phyloP scores from a whole-genome alignment of 2,113 vertebrate genomes.

The Carassius carassius region DNA sequence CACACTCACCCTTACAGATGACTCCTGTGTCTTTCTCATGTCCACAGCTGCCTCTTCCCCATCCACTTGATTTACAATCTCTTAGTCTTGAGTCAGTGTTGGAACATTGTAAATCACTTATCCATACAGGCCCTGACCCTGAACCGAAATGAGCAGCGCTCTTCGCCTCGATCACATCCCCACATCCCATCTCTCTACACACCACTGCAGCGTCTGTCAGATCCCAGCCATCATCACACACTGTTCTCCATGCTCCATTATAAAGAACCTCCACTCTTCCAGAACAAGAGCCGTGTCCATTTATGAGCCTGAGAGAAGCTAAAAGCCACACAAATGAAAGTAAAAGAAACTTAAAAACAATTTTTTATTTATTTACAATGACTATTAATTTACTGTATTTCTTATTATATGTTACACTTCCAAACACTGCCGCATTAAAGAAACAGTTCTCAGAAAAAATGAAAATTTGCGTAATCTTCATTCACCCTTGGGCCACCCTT shows the following conservation, averaged over 20 bases:
- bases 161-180: not conserved
- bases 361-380: not conserved
- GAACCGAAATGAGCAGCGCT: not conserved
- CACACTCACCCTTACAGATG: conserved; percentile 20
- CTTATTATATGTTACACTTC: not conserved
- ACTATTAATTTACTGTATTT: not conserved
- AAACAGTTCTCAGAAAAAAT: too few species aligned
- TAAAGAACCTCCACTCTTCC: conserved; percentile 25
- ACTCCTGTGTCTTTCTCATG: conserved; percentile 38
- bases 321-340: not conserved
- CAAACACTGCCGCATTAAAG: not conserved
- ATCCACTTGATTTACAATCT: not conserved
- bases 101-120: not conserved
- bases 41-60: not conserved
- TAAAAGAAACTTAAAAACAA: not conserved
- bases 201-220: conserved; percentile 20
- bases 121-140: conserved; percentile 24
- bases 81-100: not conserved
- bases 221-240: conserved; percentile 43
- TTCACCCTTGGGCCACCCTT: not conserved
- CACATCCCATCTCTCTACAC: conserved; percentile 30
- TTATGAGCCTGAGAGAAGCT: conserved; percentile 23
- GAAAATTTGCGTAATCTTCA: too few species aligned
- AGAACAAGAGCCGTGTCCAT: not conserved
- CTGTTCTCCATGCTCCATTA: conserved; percentile 14